Evolutionary conservation across 1,140 invertebrate genomes (phyloP), one percentile per base, ranked within the genome.

Genomic region (Lordiphosa clarofinis): DNA sequence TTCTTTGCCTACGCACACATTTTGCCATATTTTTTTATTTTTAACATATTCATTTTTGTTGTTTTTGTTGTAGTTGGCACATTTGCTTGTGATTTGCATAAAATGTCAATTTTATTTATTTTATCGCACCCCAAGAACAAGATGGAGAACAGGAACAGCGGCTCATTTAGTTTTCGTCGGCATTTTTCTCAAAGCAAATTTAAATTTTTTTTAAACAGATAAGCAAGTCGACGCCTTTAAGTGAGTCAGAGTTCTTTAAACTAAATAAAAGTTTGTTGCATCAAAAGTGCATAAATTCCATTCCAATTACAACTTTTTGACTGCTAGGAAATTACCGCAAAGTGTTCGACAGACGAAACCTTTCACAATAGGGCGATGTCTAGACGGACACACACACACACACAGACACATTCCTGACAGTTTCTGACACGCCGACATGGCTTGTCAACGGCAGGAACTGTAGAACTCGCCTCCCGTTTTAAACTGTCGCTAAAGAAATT

Each of bases 51-150:
- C 73, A 81, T 72, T 82, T 47, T 57, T 43, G 40, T 59, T 59
- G 43, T 15, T 15, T 43, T 53, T 59, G 56, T 44, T 49, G 57
- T 15, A 35, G 36, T 42, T 58, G 37, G 40, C 38, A 46, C 12
- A 37, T 35, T 46, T 39, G 28, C 54, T 33, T 40, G 55, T 33
- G 43, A 82, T 82, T 82, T 84, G 78, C 78, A n/a, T n/a, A 82
- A 82, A 82, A 66, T 84, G 75, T 53, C 78, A 65, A 84, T 82
- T 82, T 82, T 84, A 84, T 82, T 78, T 82, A 76, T 82, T 82
- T 82, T 82, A 82, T 84, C 74, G 78, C 66, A 28, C 24, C 49
- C 44, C 48, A 31, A 54, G 54, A 70, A 73, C 47, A 56, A 65
- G 52, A 28, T 28, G 33, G 35, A 38, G 31, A 5, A 38, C 31